Base-by-base conservation (phyloP, 2,113 vertebrate genomes). In the Heterotis niloticus region DNA sequence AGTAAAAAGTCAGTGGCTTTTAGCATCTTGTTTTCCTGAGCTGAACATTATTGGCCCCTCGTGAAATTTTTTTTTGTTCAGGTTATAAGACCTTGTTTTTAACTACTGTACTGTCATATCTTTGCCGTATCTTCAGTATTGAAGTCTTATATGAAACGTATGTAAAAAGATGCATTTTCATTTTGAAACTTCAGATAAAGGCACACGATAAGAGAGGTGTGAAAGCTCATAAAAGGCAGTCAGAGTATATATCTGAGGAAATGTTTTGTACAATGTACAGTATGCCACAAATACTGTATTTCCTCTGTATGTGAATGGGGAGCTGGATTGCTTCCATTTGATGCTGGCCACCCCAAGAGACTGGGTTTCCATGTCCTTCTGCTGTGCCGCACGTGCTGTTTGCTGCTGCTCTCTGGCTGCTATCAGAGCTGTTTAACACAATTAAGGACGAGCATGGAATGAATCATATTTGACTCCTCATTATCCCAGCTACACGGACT, bases 381-480 rank as follows among this genome's bases (percentile, higher is more conserved):
- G 92, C 94, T 96, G 94, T 95, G 90, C 85, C 89, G 87, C 85
- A 83, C 88, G 91, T 91, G 85, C 90, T 90, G 89, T 93, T 93
- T 94, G 84, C 93, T 92, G 93, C 91, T 92, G 29, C 68, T 70
- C 29, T 64, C 92, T 95, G 95, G 93, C 94, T 93, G 90, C 92
- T 96, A 95, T 94, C 94, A 88, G 91, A 91, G 92, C 94, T 96
- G 93, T 96, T 96, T 96, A 96, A 96, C 89, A 91, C 94, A 97
- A 98, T 98, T 97, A 97, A 90, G 84, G 89, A 92, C 92, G 93
- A 94, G 93, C 91, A 92, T 90, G 89, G 92, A 89, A 89, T 91
- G 89, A 86, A 90, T 91, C 91, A 83, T 93, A 92, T 94, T 96
- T 96, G 94, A 93, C 91, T 96, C 90, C 94, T 94, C 94, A 94